These are phyloP conservation scores for Cliona cf. orientalis DNA, from an alignment of 37 sponge, comb jelly and placozoan species.

Conservation along the genomic window DNA sequence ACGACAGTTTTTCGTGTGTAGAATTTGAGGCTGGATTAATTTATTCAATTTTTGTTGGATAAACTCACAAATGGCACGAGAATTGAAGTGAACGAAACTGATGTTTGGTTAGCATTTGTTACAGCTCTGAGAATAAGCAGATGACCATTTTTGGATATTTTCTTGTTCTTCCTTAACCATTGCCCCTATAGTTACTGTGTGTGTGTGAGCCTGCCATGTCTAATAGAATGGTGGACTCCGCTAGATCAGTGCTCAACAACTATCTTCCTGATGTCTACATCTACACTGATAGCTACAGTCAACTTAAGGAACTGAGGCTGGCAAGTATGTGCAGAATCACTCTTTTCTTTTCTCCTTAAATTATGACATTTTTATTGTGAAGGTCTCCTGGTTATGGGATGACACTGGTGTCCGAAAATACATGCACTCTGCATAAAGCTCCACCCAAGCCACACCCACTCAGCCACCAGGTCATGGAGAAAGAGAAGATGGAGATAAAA, in stretches of 20 bases:
- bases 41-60: too few relatives aligned
- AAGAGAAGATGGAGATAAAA: background rate
- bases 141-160: too few relatives aligned
- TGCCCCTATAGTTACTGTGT: slow-evolving; percentile 64
- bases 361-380: background rate
- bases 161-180: too few relatives aligned
- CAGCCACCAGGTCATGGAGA: background rate
- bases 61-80: too few relatives aligned
- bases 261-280: slow-evolving; percentile 96
- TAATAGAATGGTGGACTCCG: slow-evolving; percentile 85
- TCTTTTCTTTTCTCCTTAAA: too few relatives aligned
- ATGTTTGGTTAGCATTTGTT: too few relatives aligned
- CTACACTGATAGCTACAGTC: slow-evolving; percentile 77
- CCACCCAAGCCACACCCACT: too few relatives aligned
- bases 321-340: slow-evolving; percentile 57
- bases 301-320: slow-evolving; percentile 65
- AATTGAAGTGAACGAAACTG: too few relatives aligned
- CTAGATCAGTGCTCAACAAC: slow-evolving; percentile 80
- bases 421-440: slow-evolving; percentile 68
- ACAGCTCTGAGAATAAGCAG: too few relatives aligned
- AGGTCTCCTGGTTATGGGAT: slow-evolving; percentile 93
- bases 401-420: slow-evolving; percentile 84
- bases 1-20: too few relatives aligned
- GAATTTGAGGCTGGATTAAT: too few relatives aligned
- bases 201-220: slow-evolving; percentile 84